Evolutionary conservation across 2,888 invertebrate species (phyloP).

Genomic region (Aporophyla nigra): DNA sequence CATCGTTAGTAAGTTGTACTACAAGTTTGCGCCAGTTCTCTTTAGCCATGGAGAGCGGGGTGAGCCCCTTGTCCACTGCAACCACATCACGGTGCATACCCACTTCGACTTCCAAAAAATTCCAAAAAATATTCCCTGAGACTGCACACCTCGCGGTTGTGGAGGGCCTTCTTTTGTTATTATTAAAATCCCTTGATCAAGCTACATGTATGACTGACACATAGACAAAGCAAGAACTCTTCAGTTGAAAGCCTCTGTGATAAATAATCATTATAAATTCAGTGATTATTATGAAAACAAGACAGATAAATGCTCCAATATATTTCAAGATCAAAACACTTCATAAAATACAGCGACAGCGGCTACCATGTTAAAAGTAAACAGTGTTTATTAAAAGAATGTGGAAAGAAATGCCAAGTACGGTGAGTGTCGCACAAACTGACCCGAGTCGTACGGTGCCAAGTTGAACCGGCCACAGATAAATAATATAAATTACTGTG

Average conservation of each 20-base stretch:
- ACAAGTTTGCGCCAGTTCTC: too few relatives aligned
- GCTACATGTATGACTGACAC: neutral
- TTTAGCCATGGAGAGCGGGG: too few relatives aligned
- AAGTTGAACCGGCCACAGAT: conserved; percentile 59
- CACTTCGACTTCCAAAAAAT: too few relatives aligned
- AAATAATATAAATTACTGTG: conserved; percentile 34
- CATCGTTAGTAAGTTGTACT: too few relatives aligned
- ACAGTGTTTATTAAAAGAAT: conserved; percentile 44
- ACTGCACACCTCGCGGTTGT: too few relatives aligned
- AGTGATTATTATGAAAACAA: neutral
- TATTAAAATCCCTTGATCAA: neutral
- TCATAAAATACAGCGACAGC: neutral
- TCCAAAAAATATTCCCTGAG: too few relatives aligned
- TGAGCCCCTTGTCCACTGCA: too few relatives aligned
- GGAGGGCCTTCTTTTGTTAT: too few relatives aligned
- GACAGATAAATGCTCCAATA: neutral
- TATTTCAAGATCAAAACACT: neutral
- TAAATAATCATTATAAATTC: neutral
- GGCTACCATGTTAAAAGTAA: conserved; percentile 44
- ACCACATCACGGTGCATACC: too few relatives aligned
- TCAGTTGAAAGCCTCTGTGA: neutral
- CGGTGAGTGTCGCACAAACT: conserved; percentile 35
- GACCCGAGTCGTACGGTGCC: conserved; percentile 26
- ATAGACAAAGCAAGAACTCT: neutral
- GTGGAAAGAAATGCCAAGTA: conserved; percentile 65